phyloP scores from a whole-genome alignment of 1,140 invertebrate species.

The Mizuhopecten yessoensis region DNA sequence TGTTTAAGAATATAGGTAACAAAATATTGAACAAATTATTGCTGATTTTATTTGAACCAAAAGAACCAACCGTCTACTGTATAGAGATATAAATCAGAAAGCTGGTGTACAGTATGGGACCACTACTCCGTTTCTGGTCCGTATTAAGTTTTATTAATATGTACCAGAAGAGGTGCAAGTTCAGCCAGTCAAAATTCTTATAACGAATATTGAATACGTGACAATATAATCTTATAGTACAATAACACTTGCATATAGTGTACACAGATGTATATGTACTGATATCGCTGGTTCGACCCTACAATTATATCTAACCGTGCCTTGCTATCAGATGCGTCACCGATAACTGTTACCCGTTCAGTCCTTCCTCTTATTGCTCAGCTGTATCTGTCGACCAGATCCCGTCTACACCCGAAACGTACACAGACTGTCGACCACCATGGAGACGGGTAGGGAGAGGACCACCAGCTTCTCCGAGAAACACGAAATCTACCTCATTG shows the following conservation, averaged over 20 bases:
- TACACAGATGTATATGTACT: not conserved
- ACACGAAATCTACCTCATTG: slow-evolving; percentile 57
- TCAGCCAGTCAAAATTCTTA: too few relatives aligned
- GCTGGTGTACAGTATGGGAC: too few relatives aligned
- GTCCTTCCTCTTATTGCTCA: not conserved
- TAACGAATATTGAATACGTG: too few relatives aligned
- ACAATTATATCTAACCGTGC: not conserved
- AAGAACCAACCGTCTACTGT: too few relatives aligned
- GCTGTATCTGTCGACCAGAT: not conserved
- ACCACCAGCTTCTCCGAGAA: slow-evolving; percentile 53
- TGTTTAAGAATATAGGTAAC: too few relatives aligned
- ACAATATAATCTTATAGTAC: not conserved
- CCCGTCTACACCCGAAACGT: not conserved
- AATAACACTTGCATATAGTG: not conserved
- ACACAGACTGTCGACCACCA: not conserved
- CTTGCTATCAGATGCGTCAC: not conserved
- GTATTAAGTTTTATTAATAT: too few relatives aligned
- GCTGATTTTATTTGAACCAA: too few relatives aligned
- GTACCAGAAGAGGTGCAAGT: too few relatives aligned
- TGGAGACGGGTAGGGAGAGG: slow-evolving; percentile 10
- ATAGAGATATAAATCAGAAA: too few relatives aligned
- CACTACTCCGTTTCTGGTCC: too few relatives aligned
- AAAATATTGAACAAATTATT: too few relatives aligned
- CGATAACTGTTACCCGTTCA: not conserved
- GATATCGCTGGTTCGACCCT: not conserved